Conservation (phyloP, 2,888 invertebrate genomes). For the Drosophila niveifrons region DNA sequence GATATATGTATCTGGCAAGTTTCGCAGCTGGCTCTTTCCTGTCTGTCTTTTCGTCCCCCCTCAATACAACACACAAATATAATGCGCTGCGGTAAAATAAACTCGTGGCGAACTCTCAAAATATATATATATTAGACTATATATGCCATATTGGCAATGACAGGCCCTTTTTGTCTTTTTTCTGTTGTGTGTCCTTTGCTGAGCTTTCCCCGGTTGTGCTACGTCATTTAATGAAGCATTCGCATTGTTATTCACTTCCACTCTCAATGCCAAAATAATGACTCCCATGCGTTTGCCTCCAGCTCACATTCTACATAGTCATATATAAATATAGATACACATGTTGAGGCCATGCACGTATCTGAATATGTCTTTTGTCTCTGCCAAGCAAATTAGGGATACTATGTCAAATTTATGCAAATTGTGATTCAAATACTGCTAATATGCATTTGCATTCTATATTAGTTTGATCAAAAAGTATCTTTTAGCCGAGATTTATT, state of each 20-base stretch:
- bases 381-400: conserved; percentile 1
- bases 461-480: background rate
- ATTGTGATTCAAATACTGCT: background rate
- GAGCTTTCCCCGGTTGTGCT: conserved; percentile 42
- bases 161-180: conserved; percentile 40
- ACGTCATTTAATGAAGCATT: conserved; percentile 77
- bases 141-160: conserved; percentile 45
- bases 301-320: background rate
- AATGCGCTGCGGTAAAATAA: conserved; percentile 27
- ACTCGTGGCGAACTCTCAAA: conserved; percentile 18
- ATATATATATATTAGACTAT: conserved; percentile 19
- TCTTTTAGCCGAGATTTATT: background rate
- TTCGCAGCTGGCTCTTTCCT: conserved; percentile 41
- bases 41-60: background rate
- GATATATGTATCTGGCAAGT: conserved; percentile 22
- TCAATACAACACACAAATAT: conserved; percentile 26
- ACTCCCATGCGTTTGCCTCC: conserved; percentile 34
- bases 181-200: conserved; percentile 25
- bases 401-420: conserved; percentile 8
- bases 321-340: background rate
- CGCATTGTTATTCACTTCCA: conserved; percentile 55
- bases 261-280: conserved; percentile 60
- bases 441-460: background rate
- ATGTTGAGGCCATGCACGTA: conserved; percentile 36
- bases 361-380: conserved; percentile 20